Conservation (phyloP, 2,888 invertebrate species). For the Caprella mutica region DNA sequence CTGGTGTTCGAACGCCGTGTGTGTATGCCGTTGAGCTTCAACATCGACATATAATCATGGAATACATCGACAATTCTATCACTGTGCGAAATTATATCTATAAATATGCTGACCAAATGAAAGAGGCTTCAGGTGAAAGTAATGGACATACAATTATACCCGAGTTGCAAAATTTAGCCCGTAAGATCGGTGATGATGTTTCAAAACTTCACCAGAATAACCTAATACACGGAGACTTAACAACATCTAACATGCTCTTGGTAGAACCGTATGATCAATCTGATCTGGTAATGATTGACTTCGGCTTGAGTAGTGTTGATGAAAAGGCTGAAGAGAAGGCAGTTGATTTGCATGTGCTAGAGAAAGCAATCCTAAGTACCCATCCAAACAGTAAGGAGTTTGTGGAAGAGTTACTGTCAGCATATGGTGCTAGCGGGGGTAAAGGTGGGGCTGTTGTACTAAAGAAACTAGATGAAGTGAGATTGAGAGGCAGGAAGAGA, state of each 20-base stretch:
- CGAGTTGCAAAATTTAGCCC: slow-evolving; percentile 43
- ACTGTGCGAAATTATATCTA: slow-evolving; percentile 33
- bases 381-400: slow-evolving; percentile 65
- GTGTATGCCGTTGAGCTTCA: slow-evolving; percentile 68
- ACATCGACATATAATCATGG: slow-evolving; percentile 69
- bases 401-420: slow-evolving; percentile 55
- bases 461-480: slow-evolving; percentile 76
- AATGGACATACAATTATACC: slow-evolving; percentile 38
- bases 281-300: slow-evolving; percentile 77
- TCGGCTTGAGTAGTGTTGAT: slow-evolving; percentile 76
- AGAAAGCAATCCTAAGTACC: slow-evolving; percentile 81
- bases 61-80: slow-evolving; percentile 50
- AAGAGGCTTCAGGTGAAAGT: slow-evolving; percentile 13
- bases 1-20: slow-evolving; percentile 63
- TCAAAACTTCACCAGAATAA: slow-evolving; percentile 69
- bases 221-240: slow-evolving; percentile 93
- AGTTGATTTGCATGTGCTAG: slow-evolving; percentile 93
- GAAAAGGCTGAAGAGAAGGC: slow-evolving; percentile 78
- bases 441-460: slow-evolving; percentile 54
- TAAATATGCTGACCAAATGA: slow-evolving; percentile 10
- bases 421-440: slow-evolving; percentile 53
- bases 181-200: slow-evolving; percentile 58
- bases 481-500: slow-evolving; percentile 78
- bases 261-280: slow-evolving; percentile 43
- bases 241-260: slow-evolving; percentile 82